Percentiles rank a stretch among this genome's conserved stretches.
Evolutionary conservation across 2,888 invertebrate genomes (phyloP).

Genomic region (Unio pictorum): DNA sequence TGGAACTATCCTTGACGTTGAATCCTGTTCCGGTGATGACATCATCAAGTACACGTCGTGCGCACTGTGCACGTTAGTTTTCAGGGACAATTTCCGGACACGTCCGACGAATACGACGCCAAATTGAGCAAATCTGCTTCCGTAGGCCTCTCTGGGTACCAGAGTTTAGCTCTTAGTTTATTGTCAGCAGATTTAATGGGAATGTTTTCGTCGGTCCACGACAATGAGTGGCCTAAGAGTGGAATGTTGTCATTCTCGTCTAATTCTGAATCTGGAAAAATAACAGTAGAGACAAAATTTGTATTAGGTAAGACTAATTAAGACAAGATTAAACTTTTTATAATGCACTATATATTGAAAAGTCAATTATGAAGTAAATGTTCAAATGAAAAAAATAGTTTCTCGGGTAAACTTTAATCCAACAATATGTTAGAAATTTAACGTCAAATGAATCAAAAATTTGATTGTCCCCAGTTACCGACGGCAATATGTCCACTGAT

Average conservation of each 20-base stretch:
- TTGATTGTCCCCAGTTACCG: no score
- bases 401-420: no score
- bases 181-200: constrained; percentile 79
- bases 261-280: constrained; percentile 23
- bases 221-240: constrained; percentile 82
- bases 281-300: not conserved
- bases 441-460: no score
- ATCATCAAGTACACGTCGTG: no score
- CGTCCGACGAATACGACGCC: constrained; percentile 34
- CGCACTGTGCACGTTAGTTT: no score
- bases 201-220: constrained; percentile 84
- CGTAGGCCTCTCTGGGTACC: constrained; percentile 79
- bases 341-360: no score
- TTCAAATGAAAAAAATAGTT: no score
- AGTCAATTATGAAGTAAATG: no score
- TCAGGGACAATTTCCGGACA: no score
- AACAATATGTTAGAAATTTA: no score
- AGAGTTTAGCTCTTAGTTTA: constrained; percentile 89
- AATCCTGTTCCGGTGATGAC: not conserved
- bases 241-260: constrained; percentile 22
- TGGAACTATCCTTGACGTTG: not conserved
- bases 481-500: no score
- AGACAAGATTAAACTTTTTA: not conserved
- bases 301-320: not conserved
- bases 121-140: constrained; percentile 55